Conservation (phyloP, 2,888 invertebrate species). For the Plutella xylostella region DNA sequence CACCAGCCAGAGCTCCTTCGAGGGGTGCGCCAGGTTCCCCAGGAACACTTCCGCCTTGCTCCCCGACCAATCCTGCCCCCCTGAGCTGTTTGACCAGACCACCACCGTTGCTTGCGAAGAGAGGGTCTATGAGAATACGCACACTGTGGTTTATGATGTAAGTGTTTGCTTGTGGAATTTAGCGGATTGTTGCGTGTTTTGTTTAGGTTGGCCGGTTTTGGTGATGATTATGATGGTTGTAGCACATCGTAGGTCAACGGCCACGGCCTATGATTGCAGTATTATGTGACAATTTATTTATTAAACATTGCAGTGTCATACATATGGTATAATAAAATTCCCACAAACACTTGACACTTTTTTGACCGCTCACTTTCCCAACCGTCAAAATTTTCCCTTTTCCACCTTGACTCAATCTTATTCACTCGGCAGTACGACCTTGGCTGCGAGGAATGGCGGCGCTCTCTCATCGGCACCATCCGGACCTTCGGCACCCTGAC, state of each 20-base stretch:
- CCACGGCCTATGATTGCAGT: too few relatives aligned
- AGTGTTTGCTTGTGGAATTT: too few relatives aligned
- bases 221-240: too few relatives aligned
- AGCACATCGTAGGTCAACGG: too few relatives aligned
- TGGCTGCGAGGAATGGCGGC: conserved; percentile 76
- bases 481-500: conserved; percentile 76
- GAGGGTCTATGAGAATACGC: conserved; percentile 36
- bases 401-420: neutral
- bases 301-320: too few relatives aligned
- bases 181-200: too few relatives aligned
- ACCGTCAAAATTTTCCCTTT: too few relatives aligned
- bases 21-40: conserved; percentile 54
- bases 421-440: conserved; percentile 67
- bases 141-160: conserved; percentile 48
- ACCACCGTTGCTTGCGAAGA: conserved; percentile 27
- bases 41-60: conserved; percentile 9
- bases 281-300: too few relatives aligned
- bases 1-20: conserved; percentile 27
- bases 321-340: too few relatives aligned
- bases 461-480: conserved; percentile 77
- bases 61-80: conserved; percentile 28
- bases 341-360: too few relatives aligned
- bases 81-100: conserved; percentile 30
- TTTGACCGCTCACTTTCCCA: too few relatives aligned
- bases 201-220: too few relatives aligned